These are phyloP conservation scores for Mnemiopsis leidyi DNA, from an alignment of 37 sponge, comb jelly and placozoan genomes.

Conservation along the genomic window DNA sequence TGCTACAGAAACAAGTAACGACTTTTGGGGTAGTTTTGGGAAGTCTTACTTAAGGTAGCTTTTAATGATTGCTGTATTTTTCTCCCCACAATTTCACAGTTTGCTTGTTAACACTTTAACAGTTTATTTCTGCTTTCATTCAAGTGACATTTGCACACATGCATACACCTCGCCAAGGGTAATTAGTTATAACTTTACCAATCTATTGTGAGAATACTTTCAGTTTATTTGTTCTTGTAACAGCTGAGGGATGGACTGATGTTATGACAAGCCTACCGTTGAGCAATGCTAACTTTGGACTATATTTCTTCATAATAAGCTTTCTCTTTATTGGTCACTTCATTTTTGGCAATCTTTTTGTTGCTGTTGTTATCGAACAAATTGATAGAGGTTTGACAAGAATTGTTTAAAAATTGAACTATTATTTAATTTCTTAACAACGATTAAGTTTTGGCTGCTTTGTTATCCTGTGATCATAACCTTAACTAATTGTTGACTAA, in stretches of 20 bases:
- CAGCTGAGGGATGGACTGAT: slow-evolving; percentile 62
- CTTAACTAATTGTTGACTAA: too few relatives aligned
- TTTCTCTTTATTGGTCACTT: slow-evolving; percentile 55
- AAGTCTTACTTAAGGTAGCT: slow-evolving; percentile 55
- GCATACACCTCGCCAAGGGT: too few relatives aligned
- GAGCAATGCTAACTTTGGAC: not conserved
- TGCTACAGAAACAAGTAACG: not conserved
- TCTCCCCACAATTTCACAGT: too few relatives aligned
- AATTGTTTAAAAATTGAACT: too few relatives aligned
- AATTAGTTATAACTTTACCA: too few relatives aligned
- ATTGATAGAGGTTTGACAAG: slow-evolving; percentile 22
- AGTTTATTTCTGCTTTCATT: too few relatives aligned
- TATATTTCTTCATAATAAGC: slow-evolving; percentile 4
- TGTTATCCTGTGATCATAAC: too few relatives aligned
- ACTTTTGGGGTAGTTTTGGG: slow-evolving; percentile 32
- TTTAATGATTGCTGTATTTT: too few relatives aligned
- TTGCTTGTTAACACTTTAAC: too few relatives aligned
- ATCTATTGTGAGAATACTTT: not conserved
- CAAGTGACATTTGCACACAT: too few relatives aligned
- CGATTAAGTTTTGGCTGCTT: too few relatives aligned
- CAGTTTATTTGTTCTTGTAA: slow-evolving; percentile 60
- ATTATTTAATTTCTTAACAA: too few relatives aligned
- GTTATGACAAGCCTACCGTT: not conserved
- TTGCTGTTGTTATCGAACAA: slow-evolving; percentile 56
- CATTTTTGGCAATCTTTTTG: slow-evolving; percentile 59